Evolutionary conservation across 2,888 invertebrate genomes (phyloP).

Genomic region (Tinea semifulvella): DNA sequence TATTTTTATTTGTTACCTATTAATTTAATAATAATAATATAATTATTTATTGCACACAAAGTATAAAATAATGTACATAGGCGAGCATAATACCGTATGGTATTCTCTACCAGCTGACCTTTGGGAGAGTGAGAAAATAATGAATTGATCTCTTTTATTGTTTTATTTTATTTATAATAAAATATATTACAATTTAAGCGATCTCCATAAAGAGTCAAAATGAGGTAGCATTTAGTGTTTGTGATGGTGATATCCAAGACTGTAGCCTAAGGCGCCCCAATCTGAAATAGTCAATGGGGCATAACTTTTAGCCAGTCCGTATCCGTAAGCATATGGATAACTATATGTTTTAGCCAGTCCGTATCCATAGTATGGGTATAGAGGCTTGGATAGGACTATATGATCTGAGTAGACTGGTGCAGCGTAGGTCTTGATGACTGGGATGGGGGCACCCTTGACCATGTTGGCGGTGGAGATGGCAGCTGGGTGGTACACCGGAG

Average conservation of each 20-base stretch:
- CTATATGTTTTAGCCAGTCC: conserved; percentile 16
- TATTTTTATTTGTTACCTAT: too few relatives aligned
- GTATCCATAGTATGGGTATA: conserved; percentile 24
- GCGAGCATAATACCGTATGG: too few relatives aligned
- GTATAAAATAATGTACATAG: too few relatives aligned
- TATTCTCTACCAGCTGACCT: too few relatives aligned
- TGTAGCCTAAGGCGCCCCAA: background rate
- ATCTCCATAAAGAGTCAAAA: too few relatives aligned
- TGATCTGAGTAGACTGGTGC: conserved; percentile 40
- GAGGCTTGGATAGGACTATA: conserved; percentile 21
- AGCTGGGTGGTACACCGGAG: conserved; percentile 33
- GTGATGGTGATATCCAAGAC: conserved; percentile 14
- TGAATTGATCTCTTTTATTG: too few relatives aligned
- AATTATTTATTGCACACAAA: too few relatives aligned
- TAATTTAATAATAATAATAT: too few relatives aligned
- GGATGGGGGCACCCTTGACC: conserved; percentile 15
- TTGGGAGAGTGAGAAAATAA: too few relatives aligned
- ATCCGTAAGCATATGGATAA: conserved; percentile 13
- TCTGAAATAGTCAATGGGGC: background rate
- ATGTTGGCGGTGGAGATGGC: conserved; percentile 42
- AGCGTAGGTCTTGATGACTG: conserved; percentile 39
- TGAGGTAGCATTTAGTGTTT: background rate
- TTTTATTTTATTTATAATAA: too few relatives aligned
- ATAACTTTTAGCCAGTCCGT: conserved; percentile 16
- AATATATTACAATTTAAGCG: too few relatives aligned